These are phyloP conservation scores for Pseudochromis fuscus DNA, from an alignment of 2,797 vertebrate species.

Conservation along the genomic window DNA sequence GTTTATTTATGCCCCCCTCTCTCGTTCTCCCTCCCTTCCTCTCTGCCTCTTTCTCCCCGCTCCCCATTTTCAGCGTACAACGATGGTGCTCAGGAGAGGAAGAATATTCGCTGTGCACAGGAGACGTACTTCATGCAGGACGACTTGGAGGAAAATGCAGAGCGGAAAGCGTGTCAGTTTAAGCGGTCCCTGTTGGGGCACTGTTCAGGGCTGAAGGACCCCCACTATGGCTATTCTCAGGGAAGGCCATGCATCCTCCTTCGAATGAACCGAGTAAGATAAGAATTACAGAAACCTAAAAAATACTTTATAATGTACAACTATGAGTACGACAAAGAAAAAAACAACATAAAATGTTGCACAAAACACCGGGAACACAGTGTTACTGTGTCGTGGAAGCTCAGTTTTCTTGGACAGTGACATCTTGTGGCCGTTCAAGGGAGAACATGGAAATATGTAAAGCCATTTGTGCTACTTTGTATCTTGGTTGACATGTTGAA, in stretches of 20 bases:
- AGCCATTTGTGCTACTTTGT: background rate
- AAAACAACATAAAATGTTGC: background rate
- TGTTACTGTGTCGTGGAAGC: background rate
- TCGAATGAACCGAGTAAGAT: conserved; percentile 96
- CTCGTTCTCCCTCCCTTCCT: conserved; percentile 41
- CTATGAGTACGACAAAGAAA: background rate
- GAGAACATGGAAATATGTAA: conserved; percentile 3
- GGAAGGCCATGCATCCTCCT: conserved; percentile 95
- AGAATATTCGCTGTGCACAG: conserved; percentile 89
- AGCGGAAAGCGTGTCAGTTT: conserved; percentile 95
- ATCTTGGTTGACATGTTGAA: background rate
- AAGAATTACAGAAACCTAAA: background rate
- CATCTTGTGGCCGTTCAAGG: conserved; percentile 68
- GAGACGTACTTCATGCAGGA: conserved; percentile 94
- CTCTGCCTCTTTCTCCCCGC: conserved; percentile 34
- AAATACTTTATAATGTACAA: background rate
- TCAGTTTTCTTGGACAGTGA: conserved; percentile 39
- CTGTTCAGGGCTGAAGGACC: conserved; percentile 92
- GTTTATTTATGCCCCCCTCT: conserved; percentile 83
- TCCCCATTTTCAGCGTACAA: conserved; percentile 88
- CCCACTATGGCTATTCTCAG: conserved; percentile 91
- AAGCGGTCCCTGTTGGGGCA: conserved; percentile 92
- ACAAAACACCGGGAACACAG: conserved; percentile 13
- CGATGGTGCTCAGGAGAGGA: conserved; percentile 91
- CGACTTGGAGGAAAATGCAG: conserved; percentile 86